These are phyloP conservation scores for Neolamprologus toae DNA, from an alignment of 2,113 vertebrate genomes.

Conservation along the genomic window DNA sequence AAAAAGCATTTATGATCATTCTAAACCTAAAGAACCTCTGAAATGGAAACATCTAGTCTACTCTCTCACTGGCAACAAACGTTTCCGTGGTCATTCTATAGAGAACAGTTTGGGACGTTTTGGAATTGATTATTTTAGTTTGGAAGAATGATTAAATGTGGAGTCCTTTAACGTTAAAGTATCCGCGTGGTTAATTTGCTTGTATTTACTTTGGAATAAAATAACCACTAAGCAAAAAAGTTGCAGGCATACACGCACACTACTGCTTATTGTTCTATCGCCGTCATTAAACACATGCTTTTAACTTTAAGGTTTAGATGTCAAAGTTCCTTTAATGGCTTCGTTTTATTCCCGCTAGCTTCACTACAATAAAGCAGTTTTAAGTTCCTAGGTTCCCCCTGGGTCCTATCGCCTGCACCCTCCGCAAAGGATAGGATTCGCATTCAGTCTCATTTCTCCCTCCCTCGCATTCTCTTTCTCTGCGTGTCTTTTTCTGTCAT, in stretches of 20 bases:
- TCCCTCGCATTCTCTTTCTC: neutral
- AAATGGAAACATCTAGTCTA: neutral
- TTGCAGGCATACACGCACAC: neutral
- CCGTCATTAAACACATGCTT: neutral
- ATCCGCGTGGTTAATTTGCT: neutral
- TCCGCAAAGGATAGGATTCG: slow-evolving; percentile 16
- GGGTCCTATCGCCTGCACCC: slow-evolving; percentile 13
- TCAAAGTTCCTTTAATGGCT: neutral
- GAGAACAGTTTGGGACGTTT: neutral
- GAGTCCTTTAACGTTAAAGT: neutral
- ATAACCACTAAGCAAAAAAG: neutral
- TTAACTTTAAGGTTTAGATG: neutral
- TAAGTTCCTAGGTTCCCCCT: neutral
- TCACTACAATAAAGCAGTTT: neutral
- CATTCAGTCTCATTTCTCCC: neutral
- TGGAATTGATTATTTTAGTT: neutral
- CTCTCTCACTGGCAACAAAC: neutral
- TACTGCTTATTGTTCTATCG: neutral
- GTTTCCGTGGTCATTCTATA: neutral
- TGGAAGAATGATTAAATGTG: neutral
- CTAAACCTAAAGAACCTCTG: neutral
- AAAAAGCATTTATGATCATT: neutral
- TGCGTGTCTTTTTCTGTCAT: neutral
- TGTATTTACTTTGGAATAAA: neutral
- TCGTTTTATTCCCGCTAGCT: neutral